Evolutionary conservation across 2,797 vertebrate genomes (phyloP).

Genomic region (Staurois parvus): DNA sequence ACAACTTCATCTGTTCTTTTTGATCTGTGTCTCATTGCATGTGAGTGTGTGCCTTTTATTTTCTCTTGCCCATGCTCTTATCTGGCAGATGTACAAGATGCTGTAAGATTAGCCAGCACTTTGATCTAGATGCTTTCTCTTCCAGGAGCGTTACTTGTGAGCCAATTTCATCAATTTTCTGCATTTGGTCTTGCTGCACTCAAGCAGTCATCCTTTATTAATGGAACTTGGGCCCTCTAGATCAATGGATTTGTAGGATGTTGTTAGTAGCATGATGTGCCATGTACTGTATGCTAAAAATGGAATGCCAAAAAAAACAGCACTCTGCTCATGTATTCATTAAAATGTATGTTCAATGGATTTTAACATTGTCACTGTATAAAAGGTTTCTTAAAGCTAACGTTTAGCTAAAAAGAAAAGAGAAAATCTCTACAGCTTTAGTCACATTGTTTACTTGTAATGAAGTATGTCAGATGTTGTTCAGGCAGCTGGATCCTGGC

Average conservation of each 20-base stretch:
- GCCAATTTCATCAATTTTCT: background rate
- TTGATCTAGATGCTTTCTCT: constrained; percentile 19
- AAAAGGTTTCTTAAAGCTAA: too few species aligned
- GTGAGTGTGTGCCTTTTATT: constrained; percentile 4
- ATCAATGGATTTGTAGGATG: background rate
- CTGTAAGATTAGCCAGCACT: background rate
- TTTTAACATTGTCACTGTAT: too few species aligned
- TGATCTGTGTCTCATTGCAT: background rate
- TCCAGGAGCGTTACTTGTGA: background rate
- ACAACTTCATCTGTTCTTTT: constrained; percentile 31
- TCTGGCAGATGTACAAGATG: background rate
- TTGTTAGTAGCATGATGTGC: background rate
- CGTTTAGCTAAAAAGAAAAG: too few species aligned
- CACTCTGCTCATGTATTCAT: too few species aligned
- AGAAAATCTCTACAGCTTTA: too few species aligned
- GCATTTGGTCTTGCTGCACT: too few species aligned
- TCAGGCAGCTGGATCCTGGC: too few species aligned
- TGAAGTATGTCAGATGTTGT: too few species aligned
- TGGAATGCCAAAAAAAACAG: too few species aligned
- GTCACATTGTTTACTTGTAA: too few species aligned
- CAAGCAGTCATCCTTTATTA: background rate
- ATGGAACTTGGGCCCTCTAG: background rate
- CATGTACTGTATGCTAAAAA: background rate
- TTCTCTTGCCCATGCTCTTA: constrained; percentile 5
- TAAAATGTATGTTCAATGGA: too few species aligned